Conservation (phyloP, 2,888 invertebrate genomes). For the Microctonus brassicae region DNA sequence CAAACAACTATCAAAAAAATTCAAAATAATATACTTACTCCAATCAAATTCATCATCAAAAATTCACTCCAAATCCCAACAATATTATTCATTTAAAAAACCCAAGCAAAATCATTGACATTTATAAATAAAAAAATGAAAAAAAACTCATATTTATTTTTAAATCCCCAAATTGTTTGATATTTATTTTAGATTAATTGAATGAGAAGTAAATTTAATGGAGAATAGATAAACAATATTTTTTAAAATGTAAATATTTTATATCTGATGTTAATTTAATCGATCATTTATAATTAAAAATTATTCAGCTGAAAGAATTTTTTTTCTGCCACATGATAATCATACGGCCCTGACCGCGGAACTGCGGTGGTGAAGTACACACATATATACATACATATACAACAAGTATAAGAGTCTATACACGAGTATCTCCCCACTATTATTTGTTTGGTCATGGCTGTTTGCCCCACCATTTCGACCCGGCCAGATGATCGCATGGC, state of each 20-base stretch:
- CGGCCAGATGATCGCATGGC: slow-evolving; percentile 64
- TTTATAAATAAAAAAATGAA: no score
- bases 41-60: background rate
- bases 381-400: background rate
- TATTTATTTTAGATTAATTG: no score
- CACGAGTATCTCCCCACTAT: slow-evolving; percentile 26
- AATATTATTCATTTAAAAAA: no score
- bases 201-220: no score
- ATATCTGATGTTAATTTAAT: no score
- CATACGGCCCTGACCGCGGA: slow-evolving; percentile 1
- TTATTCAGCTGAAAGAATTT: background rate
- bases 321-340: background rate
- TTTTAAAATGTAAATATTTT: no score
- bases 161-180: no score
- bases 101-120: no score
- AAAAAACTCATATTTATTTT: no score
- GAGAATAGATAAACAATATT: no score
- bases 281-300: background rate
- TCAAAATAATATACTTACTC: background rate
- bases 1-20: background rate
- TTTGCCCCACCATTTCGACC: slow-evolving; percentile 39
- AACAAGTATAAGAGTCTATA: no score
- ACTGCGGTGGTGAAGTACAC: slow-evolving; percentile 14
- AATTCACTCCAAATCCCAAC: background rate
- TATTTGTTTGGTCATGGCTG: slow-evolving; percentile 43